A percentile compares a stretch with the other conserved stretches of the same genome.
These are phyloP conservation scores for Synergus itoensis DNA, from an alignment of 2,888 invertebrate species.

Conservation along the genomic window DNA sequence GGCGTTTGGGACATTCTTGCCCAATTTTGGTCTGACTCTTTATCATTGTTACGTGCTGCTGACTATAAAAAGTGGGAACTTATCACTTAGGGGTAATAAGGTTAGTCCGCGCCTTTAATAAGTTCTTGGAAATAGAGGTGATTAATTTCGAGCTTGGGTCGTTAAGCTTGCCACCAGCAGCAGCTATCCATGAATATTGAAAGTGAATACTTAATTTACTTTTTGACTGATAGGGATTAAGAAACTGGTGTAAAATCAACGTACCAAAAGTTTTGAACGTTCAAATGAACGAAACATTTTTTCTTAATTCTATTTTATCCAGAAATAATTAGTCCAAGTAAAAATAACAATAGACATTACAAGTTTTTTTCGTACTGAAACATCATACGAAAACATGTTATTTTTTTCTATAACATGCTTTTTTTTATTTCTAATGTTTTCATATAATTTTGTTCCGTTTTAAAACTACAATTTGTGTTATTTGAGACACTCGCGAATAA, in stretches of 20 bases:
- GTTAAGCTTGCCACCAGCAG: background rate
- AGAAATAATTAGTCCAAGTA: too few relatives aligned
- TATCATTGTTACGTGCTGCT: conserved; percentile 2
- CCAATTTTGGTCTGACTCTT: background rate
- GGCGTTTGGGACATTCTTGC: background rate
- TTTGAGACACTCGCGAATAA: background rate
- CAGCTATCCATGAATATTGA: background rate
- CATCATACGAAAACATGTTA: too few relatives aligned
- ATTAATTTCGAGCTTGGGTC: background rate
- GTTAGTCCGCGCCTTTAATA: conserved; percentile 16
- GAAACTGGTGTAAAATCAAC: background rate
- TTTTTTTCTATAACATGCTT: too few relatives aligned
- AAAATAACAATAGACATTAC: too few relatives aligned
- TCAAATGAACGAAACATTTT: too few relatives aligned
- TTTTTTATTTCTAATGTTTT: background rate
- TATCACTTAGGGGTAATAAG: conserved; percentile 17
- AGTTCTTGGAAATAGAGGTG: conserved; percentile 5
- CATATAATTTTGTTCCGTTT: background rate
- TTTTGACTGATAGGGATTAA: background rate
- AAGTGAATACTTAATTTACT: background rate
- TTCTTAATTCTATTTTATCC: background rate
- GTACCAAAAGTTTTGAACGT: too few relatives aligned
- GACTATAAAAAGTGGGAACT: conserved; percentile 1
- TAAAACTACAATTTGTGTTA: background rate
- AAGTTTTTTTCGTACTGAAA: too few relatives aligned